Percentiles rank a stretch among this genome's conserved stretches.
Conservation (phyloP, 2,888 invertebrate genomes). For the Chrysolina haemoptera region DNA sequence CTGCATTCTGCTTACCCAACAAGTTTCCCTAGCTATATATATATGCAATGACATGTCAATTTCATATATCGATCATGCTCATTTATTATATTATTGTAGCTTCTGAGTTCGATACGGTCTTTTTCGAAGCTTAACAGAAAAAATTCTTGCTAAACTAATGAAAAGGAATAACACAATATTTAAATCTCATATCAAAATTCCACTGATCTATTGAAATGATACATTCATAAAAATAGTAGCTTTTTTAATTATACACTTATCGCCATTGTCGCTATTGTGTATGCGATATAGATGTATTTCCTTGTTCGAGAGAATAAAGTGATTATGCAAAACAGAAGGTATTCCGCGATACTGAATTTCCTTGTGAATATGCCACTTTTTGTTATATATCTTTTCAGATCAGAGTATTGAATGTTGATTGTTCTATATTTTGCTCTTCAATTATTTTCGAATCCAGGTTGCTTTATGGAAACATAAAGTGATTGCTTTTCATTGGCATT, state of each 20-base stretch:
- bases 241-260: not conserved
- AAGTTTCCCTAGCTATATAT: too few relatives aligned
- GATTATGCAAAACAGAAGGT: not conserved
- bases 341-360: constrained; percentile 11
- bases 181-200: too few relatives aligned
- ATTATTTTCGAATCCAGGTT: not conserved
- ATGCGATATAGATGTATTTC: not conserved
- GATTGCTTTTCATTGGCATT: too few relatives aligned
- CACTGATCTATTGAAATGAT: too few relatives aligned
- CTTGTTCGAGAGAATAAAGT: not conserved
- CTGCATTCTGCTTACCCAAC: too few relatives aligned
- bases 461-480: not conserved
- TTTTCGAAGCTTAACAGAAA: too few relatives aligned
- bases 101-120: too few relatives aligned
- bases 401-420: not conserved
- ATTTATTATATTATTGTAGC: too few relatives aligned
- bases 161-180: too few relatives aligned
- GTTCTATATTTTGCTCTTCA: not conserved
- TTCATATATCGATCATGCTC: too few relatives aligned
- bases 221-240: not conserved
- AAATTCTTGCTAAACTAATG: too few relatives aligned
- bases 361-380: constrained; percentile 22
- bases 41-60: too few relatives aligned
- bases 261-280: not conserved
- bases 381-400: not conserved